These are phyloP conservation scores for Steinernema khuongi DNA, from an alignment of 1,140 invertebrate species.

Conservation along the genomic window DNA sequence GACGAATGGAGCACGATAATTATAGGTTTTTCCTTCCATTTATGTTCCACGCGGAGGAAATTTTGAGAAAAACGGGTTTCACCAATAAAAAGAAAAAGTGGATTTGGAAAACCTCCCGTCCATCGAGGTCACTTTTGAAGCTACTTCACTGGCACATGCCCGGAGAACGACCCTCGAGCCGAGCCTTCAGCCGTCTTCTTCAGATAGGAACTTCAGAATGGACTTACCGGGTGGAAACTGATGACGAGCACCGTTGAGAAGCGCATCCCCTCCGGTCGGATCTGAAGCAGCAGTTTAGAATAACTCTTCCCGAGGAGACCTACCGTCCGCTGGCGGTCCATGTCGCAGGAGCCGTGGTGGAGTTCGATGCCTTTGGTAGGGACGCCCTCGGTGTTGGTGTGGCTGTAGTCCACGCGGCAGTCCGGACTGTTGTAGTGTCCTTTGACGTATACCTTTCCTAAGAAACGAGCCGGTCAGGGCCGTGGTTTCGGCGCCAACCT, in stretches of 20 bases:
- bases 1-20: too few species aligned
- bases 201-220: too few species aligned
- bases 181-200: too few species aligned
- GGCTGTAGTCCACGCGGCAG: constrained; percentile 54
- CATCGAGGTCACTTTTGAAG: too few species aligned
- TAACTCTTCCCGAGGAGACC: constrained; percentile 7
- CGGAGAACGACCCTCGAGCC: too few species aligned
- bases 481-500: constrained; percentile 31
- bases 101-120: too few species aligned
- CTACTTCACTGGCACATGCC: too few species aligned
- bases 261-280: constrained; percentile 52
- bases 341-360: constrained; percentile 56
- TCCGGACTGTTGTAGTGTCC: constrained; percentile 57
- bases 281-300: constrained; percentile 19
- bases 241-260: constrained; percentile 56
- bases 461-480: background rate
- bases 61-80: too few species aligned
- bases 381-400: constrained; percentile 37
- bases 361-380: constrained; percentile 51
- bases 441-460: constrained; percentile 54
- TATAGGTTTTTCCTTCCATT: too few species aligned
- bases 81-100: too few species aligned
- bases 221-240: constrained; percentile 52
- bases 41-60: too few species aligned
- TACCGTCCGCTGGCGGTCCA: constrained; percentile 55